A percentile compares a stretch with the other conserved stretches of the same genome.
phyloP scores from a whole-genome alignment of 1,140 invertebrate genomes.

The Ceratina calcarata region DNA sequence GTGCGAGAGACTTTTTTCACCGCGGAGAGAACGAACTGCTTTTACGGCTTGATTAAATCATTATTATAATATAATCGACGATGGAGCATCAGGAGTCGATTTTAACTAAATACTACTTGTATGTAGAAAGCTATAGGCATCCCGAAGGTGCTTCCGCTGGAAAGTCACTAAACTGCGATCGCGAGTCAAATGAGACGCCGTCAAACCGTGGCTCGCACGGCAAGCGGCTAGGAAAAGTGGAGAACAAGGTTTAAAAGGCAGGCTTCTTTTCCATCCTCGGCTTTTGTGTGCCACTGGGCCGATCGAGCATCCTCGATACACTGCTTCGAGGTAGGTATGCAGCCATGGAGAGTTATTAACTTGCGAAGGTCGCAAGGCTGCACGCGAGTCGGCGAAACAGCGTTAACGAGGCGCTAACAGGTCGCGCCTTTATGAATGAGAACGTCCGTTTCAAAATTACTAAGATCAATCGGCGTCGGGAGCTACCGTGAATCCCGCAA shows the following conservation, averaged over 20 bases:
- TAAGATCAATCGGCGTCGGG: no score
- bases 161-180: neutral
- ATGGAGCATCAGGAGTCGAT: no score
- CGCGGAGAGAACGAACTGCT: neutral
- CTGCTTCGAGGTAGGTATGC: slow-evolving; percentile 11
- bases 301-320: slow-evolving; percentile 73
- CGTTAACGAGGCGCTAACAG: neutral
- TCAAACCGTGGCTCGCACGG: slow-evolving; percentile 8
- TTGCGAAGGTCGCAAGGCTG: slow-evolving; percentile 45
- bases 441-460: no score
- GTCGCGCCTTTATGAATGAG: no score
- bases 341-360: slow-evolving; percentile 23
- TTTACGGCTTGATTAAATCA: no score
- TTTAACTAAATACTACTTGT: no score
- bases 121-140: no score
- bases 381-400: neutral
- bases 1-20: no score
- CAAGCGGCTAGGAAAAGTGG: slow-evolving; percentile 69
- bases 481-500: no score
- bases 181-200: slow-evolving; percentile 39
- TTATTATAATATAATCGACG: no score
- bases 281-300: slow-evolving; percentile 79
- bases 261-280: slow-evolving; percentile 64
- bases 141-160: neutral
- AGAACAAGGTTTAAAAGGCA: slow-evolving; percentile 78